phyloP scores from a whole-genome alignment of 2,113 vertebrate genomes.

The Cinclus mexicanus region DNA sequence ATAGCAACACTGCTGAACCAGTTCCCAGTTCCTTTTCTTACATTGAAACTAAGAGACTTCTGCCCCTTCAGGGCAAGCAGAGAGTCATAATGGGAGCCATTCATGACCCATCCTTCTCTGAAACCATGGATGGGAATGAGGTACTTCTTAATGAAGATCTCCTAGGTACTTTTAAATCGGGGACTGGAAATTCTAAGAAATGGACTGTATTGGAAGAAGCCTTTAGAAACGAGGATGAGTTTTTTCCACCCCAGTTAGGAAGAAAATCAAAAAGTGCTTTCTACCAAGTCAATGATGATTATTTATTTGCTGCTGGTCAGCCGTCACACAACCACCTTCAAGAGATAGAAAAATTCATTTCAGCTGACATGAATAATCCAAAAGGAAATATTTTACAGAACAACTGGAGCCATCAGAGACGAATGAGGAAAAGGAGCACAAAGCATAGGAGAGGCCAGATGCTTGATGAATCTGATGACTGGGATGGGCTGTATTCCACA shows the following conservation, averaged over 20 bases:
- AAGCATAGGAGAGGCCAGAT: conserved; percentile 1
- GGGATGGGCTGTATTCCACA: conserved; percentile 82
- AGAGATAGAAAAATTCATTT: conserved; percentile 41
- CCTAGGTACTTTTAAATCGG: conserved; percentile 23
- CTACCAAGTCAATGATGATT: conserved; percentile 54
- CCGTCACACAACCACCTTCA: conserved; percentile 27
- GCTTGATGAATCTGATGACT: conserved; percentile 69
- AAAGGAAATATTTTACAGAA: conserved; percentile 14
- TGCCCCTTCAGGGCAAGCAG: conserved; percentile 84
- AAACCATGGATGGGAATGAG: conserved; percentile 58
- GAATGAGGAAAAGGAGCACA: conserved; percentile 38
- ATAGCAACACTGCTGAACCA: conserved; percentile 83
- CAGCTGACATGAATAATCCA: not conserved
- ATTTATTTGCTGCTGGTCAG: conserved; percentile 70
- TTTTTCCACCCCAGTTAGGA: conserved; percentile 65
- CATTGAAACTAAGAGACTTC: conserved; percentile 84
- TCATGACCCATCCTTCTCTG: conserved; percentile 71
- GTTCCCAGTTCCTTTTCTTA: conserved; percentile 82
- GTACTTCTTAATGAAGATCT: conserved; percentile 39
- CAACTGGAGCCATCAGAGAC: conserved; percentile 47
- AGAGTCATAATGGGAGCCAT: conserved; percentile 81
- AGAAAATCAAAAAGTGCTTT: conserved; percentile 73
- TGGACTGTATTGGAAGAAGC: conserved; percentile 54
- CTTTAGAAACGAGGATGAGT: conserved; percentile 61
- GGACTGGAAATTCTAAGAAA: conserved; percentile 53